Evolutionary conservation across 2,113 vertebrate genomes (phyloP), one percentile per base, ranked within the genome.

Genomic region (Pagrus major): DNA sequence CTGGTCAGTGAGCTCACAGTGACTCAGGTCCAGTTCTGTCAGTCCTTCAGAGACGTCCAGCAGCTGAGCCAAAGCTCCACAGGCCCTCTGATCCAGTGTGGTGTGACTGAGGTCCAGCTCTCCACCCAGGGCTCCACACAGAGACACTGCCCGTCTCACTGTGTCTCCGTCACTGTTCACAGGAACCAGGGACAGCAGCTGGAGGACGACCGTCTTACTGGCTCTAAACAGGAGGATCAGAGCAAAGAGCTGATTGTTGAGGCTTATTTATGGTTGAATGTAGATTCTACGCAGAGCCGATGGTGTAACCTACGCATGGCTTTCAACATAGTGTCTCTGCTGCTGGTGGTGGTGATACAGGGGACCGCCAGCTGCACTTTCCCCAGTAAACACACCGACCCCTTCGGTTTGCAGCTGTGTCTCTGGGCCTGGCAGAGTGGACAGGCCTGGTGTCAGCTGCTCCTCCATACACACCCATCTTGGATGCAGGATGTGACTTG

Each of bases 81-180:
- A 79, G 81, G 9, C 9, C 31, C 16, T 58, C 75, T 69, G 76
- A 58, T 74, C 49, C 81, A 84, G 70, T 12, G 49, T 25, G 31
- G 8, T 37, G 83, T 85, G 78, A 46, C 84, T 86, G 49, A 85
- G 73, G 47, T 81, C 83, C 83, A 85, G 78, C n/a, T 77, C 49
- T 77, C 68, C 68, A 29, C 4, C 47, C 73, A 85, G 63, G 41
- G 78, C 73, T 77, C 9, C 9, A 16, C 68, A 69, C 73, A 85
- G 35, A 18, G 68, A 74, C 59, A 1, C 31, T 3, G 52, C 58
- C 51, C 77, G 81, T 42, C 68, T 69, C 77, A 65, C 54, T 7
- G 68, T 10, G 60, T 76, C 83, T 67, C 60, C 4, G 42, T 76
- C 55, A 51, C 1, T 31, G 47, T 20, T 12, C 60, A 41, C 27